Percentiles rank a stretch among this genome's conserved stretches.
phyloP scores from a whole-genome alignment of 1,140 invertebrate genomes.

The Ceratina japonica region DNA sequence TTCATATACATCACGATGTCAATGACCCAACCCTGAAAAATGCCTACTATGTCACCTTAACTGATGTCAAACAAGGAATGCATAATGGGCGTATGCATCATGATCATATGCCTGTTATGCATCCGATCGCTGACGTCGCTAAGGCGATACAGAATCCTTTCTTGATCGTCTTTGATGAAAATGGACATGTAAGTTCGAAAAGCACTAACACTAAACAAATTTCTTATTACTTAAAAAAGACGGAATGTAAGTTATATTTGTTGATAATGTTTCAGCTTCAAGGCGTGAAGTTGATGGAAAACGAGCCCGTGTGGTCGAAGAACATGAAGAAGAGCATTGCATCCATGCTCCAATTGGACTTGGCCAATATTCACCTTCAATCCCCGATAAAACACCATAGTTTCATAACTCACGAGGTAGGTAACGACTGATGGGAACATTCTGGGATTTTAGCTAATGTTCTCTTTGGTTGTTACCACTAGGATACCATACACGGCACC shows the following conservation, averaged over 20 bases:
- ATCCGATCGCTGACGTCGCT: constrained; percentile 52
- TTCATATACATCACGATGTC: constrained; percentile 65
- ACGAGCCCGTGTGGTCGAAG: constrained; percentile 67
- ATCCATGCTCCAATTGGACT: constrained; percentile 71
- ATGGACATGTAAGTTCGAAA: constrained; percentile 59
- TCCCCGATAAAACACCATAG: constrained; percentile 53
- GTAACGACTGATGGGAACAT: constrained; percentile 79
- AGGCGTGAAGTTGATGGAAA: constrained; percentile 60
- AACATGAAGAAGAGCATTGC: constrained; percentile 76
- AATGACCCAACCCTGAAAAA: constrained; percentile 56
- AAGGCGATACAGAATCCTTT: constrained; percentile 67
- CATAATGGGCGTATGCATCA: constrained; percentile 66
- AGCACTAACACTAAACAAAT: neutral
- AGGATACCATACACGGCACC: constrained; percentile 72
- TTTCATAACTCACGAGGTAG: constrained; percentile 72
- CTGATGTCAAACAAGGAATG: constrained; percentile 69
- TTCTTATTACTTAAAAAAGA: neutral
- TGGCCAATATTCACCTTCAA: constrained; percentile 50
- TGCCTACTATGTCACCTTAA: constrained; percentile 64
- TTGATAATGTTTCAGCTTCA: constrained; percentile 52
- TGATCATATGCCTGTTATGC: constrained; percentile 1
- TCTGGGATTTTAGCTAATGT: constrained; percentile 71
- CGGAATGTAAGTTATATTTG: neutral
- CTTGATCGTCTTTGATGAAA: constrained; percentile 66
- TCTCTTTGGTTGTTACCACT: constrained; percentile 81